Base-by-base conservation (phyloP, 2,888 invertebrate genomes). In the Volucella zonaria region DNA sequence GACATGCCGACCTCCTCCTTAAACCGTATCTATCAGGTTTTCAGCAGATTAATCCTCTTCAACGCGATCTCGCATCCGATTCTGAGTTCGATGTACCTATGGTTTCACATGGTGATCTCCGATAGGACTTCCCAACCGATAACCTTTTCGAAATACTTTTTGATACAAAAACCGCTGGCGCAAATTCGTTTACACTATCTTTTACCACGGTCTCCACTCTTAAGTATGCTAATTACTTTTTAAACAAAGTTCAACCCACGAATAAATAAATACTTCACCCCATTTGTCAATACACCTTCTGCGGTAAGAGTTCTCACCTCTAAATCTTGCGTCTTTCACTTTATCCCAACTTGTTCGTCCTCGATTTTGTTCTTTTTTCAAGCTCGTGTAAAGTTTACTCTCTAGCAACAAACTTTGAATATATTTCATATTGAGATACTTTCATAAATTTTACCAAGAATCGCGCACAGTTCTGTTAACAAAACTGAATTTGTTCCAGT, bases 381-480 rank as follows among this genome's bases (percentile, higher is more conserved):
- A 51, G 15, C 51, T 12, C 71, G n/a, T 66, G 67, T 74, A 59
- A 83, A 75, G 52, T 82, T 70, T 64, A 38, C 62, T 18, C 56
- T 14, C 40, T 11, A 58, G 47, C 66, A 85, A 81, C 64, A 85
- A 85, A 85, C 85, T 85, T 85, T 85, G 59, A 77, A 85, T 73
- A 85, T 85, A 77, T 81, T 85, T 85, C 85, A 81, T 81, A 81
- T 85, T 80, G 80, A 85, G 85, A 85, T 85, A 85, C 81, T 81
- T 68, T 81, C 81, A 77, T 73, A 80, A 80, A 77, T 81, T 77
- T 67, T 45, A 31, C 47, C 54, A 49, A 54, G 68, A 73, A 77
- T 62, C 68, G 81, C 80, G 76, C 71, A 85, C 77, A 85, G 81
- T 77, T 85, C 73, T 81, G 81, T 80, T 85, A 85, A 81, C 80